Percentiles rank a stretch among this genome's conserved stretches.
phyloP scores from a whole-genome alignment of 2,888 invertebrate genomes.

The Ectropis crepuscularia region DNA sequence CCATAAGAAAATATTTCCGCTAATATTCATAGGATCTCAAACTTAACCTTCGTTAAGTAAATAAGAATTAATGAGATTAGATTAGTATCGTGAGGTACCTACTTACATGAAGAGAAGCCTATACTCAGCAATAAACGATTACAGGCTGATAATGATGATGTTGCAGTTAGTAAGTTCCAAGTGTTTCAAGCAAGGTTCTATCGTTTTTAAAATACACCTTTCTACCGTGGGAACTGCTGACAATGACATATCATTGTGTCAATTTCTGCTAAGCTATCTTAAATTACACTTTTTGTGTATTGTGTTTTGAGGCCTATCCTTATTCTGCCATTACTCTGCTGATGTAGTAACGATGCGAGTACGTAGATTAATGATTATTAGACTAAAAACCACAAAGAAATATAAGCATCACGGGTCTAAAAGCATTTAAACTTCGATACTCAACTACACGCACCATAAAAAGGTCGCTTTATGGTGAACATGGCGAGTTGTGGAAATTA shows the following conservation, averaged over 20 bases:
- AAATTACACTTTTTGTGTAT: conserved; percentile 18
- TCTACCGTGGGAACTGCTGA: conserved; percentile 49
- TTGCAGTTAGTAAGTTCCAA: conserved; percentile 1
- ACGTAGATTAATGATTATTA: not conserved
- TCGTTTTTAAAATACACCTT: conserved; percentile 41
- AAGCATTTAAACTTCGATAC: too few species aligned
- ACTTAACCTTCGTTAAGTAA: too few species aligned
- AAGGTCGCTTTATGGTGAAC: too few species aligned
- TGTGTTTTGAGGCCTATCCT: conserved; percentile 19
- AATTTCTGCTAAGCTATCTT: conserved; percentile 20
- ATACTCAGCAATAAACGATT: too few species aligned
- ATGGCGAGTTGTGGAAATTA: too few species aligned
- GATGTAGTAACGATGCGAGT: not conserved
- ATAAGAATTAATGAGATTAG: too few species aligned
- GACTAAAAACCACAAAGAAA: not conserved
- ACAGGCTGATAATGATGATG: too few species aligned
- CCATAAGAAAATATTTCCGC: too few species aligned
- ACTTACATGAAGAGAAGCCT: too few species aligned
- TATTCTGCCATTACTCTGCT: conserved; percentile 11
- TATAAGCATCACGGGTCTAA: not conserved
- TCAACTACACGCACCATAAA: too few species aligned
- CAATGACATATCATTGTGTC: conserved; percentile 43
- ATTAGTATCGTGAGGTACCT: too few species aligned
- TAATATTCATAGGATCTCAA: too few species aligned
- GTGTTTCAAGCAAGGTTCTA: conserved; percentile 39